phyloP scores from a whole-genome alignment of 1,140 invertebrate genomes.

The Medauroidea extradentata region DNA sequence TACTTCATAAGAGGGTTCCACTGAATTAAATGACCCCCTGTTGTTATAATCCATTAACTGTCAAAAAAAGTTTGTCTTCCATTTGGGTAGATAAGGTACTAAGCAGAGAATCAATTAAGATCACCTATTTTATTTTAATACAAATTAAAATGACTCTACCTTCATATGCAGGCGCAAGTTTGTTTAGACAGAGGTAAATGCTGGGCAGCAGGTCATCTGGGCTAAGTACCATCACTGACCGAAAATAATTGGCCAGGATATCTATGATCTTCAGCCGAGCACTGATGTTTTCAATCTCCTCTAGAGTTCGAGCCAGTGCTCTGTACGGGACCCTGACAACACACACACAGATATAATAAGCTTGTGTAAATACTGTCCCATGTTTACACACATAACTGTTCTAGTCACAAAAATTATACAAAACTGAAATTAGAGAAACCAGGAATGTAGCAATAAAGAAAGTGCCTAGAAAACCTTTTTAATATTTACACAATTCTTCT shows the following conservation, averaged over 20 bases:
- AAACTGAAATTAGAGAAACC: too few species aligned
- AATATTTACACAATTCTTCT: too few species aligned
- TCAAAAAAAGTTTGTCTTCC: too few species aligned
- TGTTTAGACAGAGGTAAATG: conserved; percentile 94
- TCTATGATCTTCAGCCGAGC: conserved; percentile 92
- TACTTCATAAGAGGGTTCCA: too few species aligned
- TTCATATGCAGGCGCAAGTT: conserved; percentile 91
- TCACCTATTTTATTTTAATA: conserved; percentile 2
- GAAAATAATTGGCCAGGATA: conserved; percentile 89
- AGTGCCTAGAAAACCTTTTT: too few species aligned
- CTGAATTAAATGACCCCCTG: too few species aligned
- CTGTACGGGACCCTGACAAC: conserved; percentile 80
- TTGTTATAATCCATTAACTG: too few species aligned
- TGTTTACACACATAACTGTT: conserved; percentile 2
- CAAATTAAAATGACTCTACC: conserved; percentile 47
- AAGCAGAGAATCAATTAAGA: background rate
- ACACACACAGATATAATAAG: conserved; percentile 8
- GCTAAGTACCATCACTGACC: conserved; percentile 83
- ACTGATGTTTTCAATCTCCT: conserved; percentile 85
- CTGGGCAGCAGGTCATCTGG: conserved; percentile 85
- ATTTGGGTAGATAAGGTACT: too few species aligned
- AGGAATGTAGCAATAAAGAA: too few species aligned
- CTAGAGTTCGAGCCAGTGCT: conserved; percentile 85
- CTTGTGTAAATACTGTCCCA: background rate
- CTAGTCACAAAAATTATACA: too few species aligned